Evolutionary conservation across 1,140 invertebrate genomes (phyloP).

Genomic region (Chrysomallon squamiferum): DNA sequence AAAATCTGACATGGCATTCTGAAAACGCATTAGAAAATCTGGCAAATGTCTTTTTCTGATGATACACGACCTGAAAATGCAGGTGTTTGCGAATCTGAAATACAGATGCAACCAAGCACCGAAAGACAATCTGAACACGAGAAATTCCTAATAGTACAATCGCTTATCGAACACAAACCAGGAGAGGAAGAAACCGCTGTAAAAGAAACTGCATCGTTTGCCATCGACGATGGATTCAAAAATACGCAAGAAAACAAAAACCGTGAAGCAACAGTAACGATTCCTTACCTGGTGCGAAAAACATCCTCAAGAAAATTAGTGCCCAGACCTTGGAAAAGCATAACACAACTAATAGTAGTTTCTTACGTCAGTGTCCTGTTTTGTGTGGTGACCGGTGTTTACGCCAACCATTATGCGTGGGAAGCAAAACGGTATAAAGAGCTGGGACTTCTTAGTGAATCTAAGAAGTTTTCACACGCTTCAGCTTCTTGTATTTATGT

Average conservation of each 20-base stretch:
- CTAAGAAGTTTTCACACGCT: background rate
- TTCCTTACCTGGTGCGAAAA: background rate
- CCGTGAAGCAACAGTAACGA: background rate
- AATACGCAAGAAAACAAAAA: background rate
- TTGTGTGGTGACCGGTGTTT: background rate
- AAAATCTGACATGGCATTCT: too few relatives aligned
- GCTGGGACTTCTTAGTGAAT: background rate
- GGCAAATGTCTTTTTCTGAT: too few relatives aligned
- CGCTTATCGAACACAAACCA: too few relatives aligned
- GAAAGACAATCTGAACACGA: background rate
- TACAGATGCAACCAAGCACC: background rate
- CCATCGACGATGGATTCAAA: background rate
- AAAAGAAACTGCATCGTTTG: background rate
- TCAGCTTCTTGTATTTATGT: background rate
- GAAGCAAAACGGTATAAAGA: background rate
- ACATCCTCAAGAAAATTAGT: background rate
- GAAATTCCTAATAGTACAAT: background rate
- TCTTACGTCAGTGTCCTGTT: background rate
- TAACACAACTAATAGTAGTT: background rate
- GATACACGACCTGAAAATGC: too few relatives aligned
- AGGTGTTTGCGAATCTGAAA: too few relatives aligned
- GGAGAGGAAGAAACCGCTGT: too few relatives aligned
- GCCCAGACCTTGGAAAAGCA: background rate
- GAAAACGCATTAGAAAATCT: too few relatives aligned
- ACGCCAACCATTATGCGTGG: conserved; percentile 2